Base-by-base conservation (phyloP, 2,797 vertebrate genomes). In the Coregonus ussuriensis region DNA sequence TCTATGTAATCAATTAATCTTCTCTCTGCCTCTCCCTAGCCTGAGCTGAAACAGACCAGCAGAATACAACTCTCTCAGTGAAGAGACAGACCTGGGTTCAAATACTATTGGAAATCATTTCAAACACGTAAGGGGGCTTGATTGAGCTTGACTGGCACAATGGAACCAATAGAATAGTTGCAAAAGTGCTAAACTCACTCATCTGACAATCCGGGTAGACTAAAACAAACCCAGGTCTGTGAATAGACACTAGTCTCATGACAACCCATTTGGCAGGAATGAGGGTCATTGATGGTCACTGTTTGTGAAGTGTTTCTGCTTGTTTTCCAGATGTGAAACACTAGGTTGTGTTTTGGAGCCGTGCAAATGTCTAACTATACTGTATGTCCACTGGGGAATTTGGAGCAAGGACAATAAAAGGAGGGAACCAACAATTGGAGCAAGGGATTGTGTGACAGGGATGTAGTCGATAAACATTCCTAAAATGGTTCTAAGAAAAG, bases 1-100 rank as follows among this genome's bases (percentile, higher is more conserved):
- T 77, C 77, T 15, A 76, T 65, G 4, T 52, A 47, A 75, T 74
- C 62, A 56, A 59, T 66, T 62, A 11, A 29, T 29, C 13, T 53
- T 56, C 7, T 16, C 37, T 18, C 56, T 59, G 14, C 56, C 18
- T 59, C 56, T 7, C 1, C 6, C 56, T n/a, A 6, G 56, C 56
- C 56, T 21, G 18, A 47, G 16, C 56, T 7, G 56, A 59, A 59
- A 59, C 56, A 59, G 56, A 47, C 1, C 56, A 18, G 56, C 4
- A n/a, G 6, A 59, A n/a, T 5, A 59, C 14, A 59, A 59, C 56
- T 59, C 54, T 56, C 56, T 59, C 41, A 11, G 7, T 47, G 9
- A 47, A 47, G 9, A 47, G 41, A 47, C 59, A 62, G n/a, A 62
- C 59, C 21, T 62, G 21, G 59, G 59, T 62, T 9, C 18, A 59